Percentiles rank a stretch among this genome's conserved stretches.
Evolutionary conservation across 2,113 vertebrate species (phyloP).

Genomic region (Lanius ludovicianus): DNA sequence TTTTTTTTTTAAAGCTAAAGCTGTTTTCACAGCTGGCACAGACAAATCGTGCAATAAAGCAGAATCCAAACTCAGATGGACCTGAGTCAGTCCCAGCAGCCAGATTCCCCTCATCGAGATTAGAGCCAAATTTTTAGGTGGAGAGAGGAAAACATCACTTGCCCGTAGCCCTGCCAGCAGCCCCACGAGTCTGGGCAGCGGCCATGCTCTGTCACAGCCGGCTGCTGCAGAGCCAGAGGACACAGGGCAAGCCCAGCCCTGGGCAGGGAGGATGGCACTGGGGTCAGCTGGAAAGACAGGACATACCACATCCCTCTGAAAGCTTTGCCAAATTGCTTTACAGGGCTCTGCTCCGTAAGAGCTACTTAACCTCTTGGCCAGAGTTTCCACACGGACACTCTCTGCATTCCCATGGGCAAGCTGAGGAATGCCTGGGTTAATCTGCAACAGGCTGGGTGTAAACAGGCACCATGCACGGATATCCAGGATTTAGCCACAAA

Average conservation of each 20-base stretch:
- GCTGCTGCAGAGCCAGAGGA: neutral
- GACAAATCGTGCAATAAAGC: neutral
- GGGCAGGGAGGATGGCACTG: neutral
- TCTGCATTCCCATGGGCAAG: neutral
- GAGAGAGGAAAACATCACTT: neutral
- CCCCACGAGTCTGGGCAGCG: accelerated
- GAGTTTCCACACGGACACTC: neutral
- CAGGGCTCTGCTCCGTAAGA: accelerated
- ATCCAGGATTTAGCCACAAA: neutral
- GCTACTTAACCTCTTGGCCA: neutral
- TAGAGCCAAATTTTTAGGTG: neutral
- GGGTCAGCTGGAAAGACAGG: neutral
- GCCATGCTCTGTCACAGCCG: neutral
- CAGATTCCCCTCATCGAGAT: accelerated
- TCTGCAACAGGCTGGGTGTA: neutral
- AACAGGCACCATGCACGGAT: accelerated
- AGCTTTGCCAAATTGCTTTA: neutral
- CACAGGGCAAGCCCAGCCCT: neutral
- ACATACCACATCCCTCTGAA: neutral
- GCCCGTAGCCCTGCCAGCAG: neutral
- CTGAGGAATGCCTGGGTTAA: neutral
- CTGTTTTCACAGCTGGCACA: neutral
- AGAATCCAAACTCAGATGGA: neutral
- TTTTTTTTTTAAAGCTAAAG: neutral
- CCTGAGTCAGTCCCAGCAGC: neutral